These are phyloP conservation scores for Melanostigma gelatinosum DNA, from an alignment of 2,113 vertebrate genomes.

Conservation along the genomic window DNA sequence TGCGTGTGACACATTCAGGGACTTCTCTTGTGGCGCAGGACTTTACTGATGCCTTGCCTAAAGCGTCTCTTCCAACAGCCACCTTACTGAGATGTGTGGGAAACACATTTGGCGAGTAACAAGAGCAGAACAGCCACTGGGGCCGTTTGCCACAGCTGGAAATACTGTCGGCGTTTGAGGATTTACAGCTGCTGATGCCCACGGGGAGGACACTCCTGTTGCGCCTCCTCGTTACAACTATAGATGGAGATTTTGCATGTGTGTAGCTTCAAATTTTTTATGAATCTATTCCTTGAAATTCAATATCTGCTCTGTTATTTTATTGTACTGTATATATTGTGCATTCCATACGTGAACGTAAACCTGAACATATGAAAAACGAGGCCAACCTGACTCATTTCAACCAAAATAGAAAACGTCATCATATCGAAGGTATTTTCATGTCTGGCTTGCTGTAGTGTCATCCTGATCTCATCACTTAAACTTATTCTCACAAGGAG, in stretches of 20 bases:
- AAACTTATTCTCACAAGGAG: too few relatives aligned
- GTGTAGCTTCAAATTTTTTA: conserved; percentile 7
- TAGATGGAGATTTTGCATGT: background rate
- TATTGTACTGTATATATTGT: too few relatives aligned
- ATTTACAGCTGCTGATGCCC: conserved; percentile 25
- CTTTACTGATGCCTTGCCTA: conserved; percentile 42
- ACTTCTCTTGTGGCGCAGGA: background rate
- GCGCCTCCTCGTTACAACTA: background rate
- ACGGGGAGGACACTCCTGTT: background rate
- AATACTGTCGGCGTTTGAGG: conserved; percentile 20
- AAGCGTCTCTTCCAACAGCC: conserved; percentile 34
- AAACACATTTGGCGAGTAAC: conserved; percentile 40
- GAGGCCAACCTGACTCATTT: too few relatives aligned
- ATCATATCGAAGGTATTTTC: too few relatives aligned
- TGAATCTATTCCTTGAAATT: too few relatives aligned
- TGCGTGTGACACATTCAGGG: conserved; percentile 43
- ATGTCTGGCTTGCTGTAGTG: too few relatives aligned
- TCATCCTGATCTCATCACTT: too few relatives aligned
- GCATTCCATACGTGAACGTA: too few relatives aligned
- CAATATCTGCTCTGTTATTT: too few relatives aligned
- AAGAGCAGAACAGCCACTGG: conserved; percentile 21
- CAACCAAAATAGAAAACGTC: too few relatives aligned
- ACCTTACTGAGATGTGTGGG: conserved; percentile 32
- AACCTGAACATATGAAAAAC: too few relatives aligned
- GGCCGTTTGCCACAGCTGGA: conserved; percentile 43